Conservation (phyloP, 2,888 invertebrate genomes). For the Romanomermis culicivorax region DNA sequence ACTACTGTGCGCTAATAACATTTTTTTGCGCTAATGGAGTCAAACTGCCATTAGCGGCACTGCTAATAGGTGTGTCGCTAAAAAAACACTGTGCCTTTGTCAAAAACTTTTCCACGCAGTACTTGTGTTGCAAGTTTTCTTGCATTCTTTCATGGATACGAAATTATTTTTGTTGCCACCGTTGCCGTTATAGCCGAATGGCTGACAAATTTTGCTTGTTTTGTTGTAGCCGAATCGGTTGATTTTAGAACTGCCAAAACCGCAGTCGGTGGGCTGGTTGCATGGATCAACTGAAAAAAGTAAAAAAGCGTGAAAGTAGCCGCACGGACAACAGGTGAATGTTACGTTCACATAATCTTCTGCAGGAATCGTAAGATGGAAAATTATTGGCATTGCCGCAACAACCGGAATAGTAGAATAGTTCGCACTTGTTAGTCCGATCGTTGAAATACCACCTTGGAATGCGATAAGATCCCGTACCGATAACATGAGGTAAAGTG, state of each 20-base stretch:
- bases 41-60: too few relatives aligned
- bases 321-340: too few relatives aligned
- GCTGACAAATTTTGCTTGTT: constrained; percentile 20
- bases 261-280: constrained; percentile 20
- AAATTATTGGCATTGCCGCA: constrained; percentile 28
- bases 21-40: too few relatives aligned
- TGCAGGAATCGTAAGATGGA: constrained; percentile 24
- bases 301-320: background rate
- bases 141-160: constrained; percentile 22
- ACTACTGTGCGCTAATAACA: too few relatives aligned
- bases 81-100: too few relatives aligned
- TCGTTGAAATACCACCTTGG: constrained; percentile 22
- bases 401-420: constrained; percentile 29
- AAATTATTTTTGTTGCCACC: constrained; percentile 27
- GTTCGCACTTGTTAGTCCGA: constrained; percentile 23
- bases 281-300: constrained; percentile 21
- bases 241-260: constrained; percentile 22
- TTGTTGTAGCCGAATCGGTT: constrained; percentile 22
- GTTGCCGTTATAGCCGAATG: constrained; percentile 21
- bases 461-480: constrained; percentile 28
- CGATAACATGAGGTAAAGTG: constrained; percentile 24
- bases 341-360: constrained; percentile 25
- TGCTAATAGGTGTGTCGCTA: too few relatives aligned
- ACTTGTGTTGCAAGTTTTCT: constrained; percentile 19
- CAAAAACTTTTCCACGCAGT: too few relatives aligned